Percentiles rank a stretch among this genome's conserved stretches.
Evolutionary conservation across 2,888 invertebrate species (phyloP).

Genomic region (Caenorhabditis wallacei): DNA sequence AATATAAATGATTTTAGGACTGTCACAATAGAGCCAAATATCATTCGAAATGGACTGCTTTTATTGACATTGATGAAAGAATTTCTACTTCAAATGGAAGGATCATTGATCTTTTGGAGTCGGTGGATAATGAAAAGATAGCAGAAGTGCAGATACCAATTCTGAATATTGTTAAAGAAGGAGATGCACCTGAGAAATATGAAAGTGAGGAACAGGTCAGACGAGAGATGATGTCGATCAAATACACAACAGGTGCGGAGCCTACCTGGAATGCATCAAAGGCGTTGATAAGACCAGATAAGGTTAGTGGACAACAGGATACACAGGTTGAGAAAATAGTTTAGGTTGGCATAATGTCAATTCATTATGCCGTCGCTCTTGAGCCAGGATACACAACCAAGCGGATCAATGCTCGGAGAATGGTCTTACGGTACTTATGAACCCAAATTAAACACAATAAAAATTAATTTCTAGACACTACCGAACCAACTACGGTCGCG

Average conservation of each 20-base stretch:
- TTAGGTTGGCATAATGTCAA: slow-evolving; percentile 38
- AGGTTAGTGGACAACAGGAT: too few relatives aligned
- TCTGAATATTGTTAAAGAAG: slow-evolving; percentile 12
- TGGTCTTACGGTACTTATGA: too few relatives aligned
- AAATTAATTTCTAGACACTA: too few relatives aligned
- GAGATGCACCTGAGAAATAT: slow-evolving; percentile 1
- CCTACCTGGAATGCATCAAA: slow-evolving; percentile 14
- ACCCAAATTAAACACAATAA: not conserved
- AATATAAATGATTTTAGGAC: not conserved
- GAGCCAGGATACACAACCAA: slow-evolving; percentile 18
- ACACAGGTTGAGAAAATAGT: not conserved
- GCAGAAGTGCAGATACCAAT: slow-evolving; percentile 6
- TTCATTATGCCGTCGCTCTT: slow-evolving; percentile 18
- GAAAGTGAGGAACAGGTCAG: not conserved
- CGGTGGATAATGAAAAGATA: not conserved
- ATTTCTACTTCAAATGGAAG: slow-evolving; percentile 4
- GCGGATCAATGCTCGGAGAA: too few relatives aligned
- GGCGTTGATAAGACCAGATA: slow-evolving; percentile 33
- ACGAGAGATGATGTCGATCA: slow-evolving; percentile 4
- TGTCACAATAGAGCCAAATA: slow-evolving; percentile 16
- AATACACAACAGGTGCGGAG: not conserved
- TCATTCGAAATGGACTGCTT: slow-evolving; percentile 31
- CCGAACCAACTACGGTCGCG: not conserved
- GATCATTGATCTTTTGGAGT: not conserved
- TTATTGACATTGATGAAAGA: slow-evolving; percentile 26